Base-by-base conservation (phyloP, 2,113 vertebrate genomes). In the Chloropsis cyanopogon region DNA sequence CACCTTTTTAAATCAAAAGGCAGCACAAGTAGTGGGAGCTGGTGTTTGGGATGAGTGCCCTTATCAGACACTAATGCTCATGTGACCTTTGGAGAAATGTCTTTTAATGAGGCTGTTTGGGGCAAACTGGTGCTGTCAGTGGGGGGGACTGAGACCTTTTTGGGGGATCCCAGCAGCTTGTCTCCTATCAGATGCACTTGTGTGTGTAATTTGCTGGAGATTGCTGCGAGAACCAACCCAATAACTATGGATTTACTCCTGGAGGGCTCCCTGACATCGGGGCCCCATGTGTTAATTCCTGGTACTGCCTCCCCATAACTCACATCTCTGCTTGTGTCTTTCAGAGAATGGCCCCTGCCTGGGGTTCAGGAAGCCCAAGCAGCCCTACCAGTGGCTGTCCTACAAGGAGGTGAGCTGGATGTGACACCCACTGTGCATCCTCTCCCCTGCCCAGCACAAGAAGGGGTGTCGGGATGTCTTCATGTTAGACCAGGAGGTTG, bases 371-470 rank as follows among this genome's bases (percentile, higher is more conserved):
- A 99, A 99, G 69, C 98, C 99, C 46, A 98, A 99, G 92, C 98
- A 99, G 96, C 99, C 99, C 87, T 99, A 99, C 96, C 98, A 98
- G 94, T 99, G 99, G 99, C 93, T 99, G 31, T 99, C 99, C 66
- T 99, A 99, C 97, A 99, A 98, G 97, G 99, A 99, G 99, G 99
- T 99, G 46, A 98, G 98, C 91, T 76, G 69, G 31, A 44, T 42
- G 8, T 19, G 41, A 25, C 18, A n/a, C 19, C 44, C 11, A 4
- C 28, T 12, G 7, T 12, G 4, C 15, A 14, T 35, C 42, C 37
- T 49, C 25, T 70, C 37, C 24, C 20, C 39, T 18, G 46, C 42
- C 41, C 1, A 1, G 4, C 64, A 37, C 25, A 66, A 28, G 26
- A 23, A 42, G 42, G 21, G 39, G 3, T 23, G 6, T 18, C 37